Evolutionary conservation across 2,797 vertebrate genomes (phyloP), one percentile per base, ranked within the genome.

Genomic region (Enteromius trimaculatus): DNA sequence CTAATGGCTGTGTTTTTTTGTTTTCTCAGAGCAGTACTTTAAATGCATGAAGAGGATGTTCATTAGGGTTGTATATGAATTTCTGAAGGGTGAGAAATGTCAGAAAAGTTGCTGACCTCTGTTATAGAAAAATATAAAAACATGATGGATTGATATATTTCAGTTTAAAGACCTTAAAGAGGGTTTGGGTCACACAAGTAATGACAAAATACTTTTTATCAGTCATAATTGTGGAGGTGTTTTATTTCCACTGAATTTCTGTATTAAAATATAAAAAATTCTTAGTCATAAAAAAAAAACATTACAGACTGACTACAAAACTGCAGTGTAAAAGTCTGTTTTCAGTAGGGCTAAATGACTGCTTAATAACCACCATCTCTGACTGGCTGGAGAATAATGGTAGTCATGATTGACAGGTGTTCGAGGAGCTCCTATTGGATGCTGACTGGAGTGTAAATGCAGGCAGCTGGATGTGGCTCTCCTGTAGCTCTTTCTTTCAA

Each of bases 401-500:
- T 71, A 76, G 53, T 51, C 83, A 47, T 85, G 11, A 85, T 84
- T 71, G 68, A 75, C 75, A 87, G 83, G 94, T 95, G 51, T 95
- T 95, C 81, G 94, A 95, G 86, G 95, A 95, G 90, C 74, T 95
- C 78, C 92, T 95, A 3, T 90, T 95, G 6, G 95, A 95, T 58
- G 93, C 94, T 16, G 95, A 95, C 93, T 95, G 95, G 95, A 95
- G 95, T 23, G 95, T 95, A 89, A 95, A 95, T 3, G 94, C 94
- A 1, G 95, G 94, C 88, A 95, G 95, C 88, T 95, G 95, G 95
- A 95, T 95, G 95, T 95, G 95, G 94, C 88, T 95, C 53, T 95
- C 95, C 81, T 95, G 94, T 88, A 95, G 95, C 84, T 95, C 94
- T 53, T 95, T 96, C 82, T 96, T 95, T 88, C 95, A 96, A 90